Base-by-base conservation (phyloP, 2,888 invertebrate genomes). In the Archips crataeganus region DNA sequence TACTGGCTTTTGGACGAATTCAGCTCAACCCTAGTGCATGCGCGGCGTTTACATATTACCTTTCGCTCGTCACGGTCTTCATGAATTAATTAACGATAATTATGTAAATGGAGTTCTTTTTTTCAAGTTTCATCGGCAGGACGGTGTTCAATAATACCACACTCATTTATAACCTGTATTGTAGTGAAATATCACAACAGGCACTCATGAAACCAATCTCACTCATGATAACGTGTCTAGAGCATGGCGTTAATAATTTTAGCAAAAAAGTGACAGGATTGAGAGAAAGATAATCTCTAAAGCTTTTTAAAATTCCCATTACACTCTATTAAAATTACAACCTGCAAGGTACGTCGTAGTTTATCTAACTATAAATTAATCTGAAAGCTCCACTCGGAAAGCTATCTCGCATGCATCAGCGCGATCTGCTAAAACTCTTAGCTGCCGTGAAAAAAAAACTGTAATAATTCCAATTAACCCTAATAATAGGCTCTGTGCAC, bases 401-500 rank as follows among this genome's bases (percentile, higher is more conserved):
- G 82, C 86, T 88, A 90, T 90, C 87, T 87, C 81, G 84, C 82
- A 84, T 81, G 87, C 89, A 89, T 88, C 90, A 87, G 86, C 85
- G 85, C 87, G 82, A 87, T 90, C 90, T 85, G 90, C 90, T 90
- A 90, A 90, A 90, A 91, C 85, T 89, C 85, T 86, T 89, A 87
- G 89, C 83, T 87, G 87, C 87, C 78, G 82, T 87, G 85, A 90
- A 94, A 92, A 90, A 90, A 91, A 90, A 89, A 85, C 88, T 88
- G 88, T 92, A 92, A 93, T 93, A 90, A 93, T 94, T 93, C 92
- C 93, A 94, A 94, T 94, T 93, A 94, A 92, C 90, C 92, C 89
- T 94, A 94, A 94, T 94, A 94, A 94, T 90, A 94, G 93, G 90
- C 90, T 85, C 84, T 78, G 83, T 87, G 89, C 87, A 84, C 83